Conservation (phyloP, 2,888 invertebrate genomes). For the Perithous albicinctus region DNA sequence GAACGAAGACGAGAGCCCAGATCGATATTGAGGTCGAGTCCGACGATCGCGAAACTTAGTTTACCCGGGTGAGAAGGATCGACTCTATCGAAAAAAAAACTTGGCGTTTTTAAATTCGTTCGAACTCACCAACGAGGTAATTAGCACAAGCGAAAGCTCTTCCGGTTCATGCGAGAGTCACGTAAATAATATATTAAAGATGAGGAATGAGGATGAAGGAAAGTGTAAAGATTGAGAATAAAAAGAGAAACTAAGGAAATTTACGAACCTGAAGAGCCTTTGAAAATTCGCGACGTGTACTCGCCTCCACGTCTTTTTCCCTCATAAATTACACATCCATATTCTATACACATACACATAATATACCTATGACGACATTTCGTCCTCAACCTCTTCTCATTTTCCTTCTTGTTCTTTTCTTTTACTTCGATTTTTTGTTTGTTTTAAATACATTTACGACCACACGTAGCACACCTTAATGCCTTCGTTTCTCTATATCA, state of each 20-base stretch:
- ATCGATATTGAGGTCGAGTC: constrained; percentile 46
- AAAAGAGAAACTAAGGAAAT: constrained; percentile 12
- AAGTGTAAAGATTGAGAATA: neutral
- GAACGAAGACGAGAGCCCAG: constrained; percentile 63
- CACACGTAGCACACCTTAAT: constrained; percentile 74
- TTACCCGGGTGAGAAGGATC: constrained; percentile 41
- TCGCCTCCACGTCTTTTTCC: constrained; percentile 55
- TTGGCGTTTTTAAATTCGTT: constrained; percentile 31
- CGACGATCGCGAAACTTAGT: constrained; percentile 45
- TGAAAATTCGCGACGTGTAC: constrained; percentile 54
- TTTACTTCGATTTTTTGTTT: constrained; percentile 27
- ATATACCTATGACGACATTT: constrained; percentile 65
- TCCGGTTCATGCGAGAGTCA: constrained; percentile 49
- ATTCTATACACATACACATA: constrained; percentile 66
- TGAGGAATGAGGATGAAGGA: constrained; percentile 16
- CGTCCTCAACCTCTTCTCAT: constrained; percentile 40
- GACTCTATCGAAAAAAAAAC: neutral
- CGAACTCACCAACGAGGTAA: constrained; percentile 48
- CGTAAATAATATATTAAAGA: neutral
- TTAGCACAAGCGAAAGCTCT: constrained; percentile 50
- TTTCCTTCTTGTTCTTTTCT: constrained; percentile 51
- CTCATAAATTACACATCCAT: constrained; percentile 67
- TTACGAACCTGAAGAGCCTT: constrained; percentile 53
- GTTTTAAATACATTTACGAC: constrained; percentile 67
- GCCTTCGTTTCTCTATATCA: constrained; percentile 78